These are phyloP conservation scores for Cyrtodaria siliqua DNA, from an alignment of 2,888 invertebrate species.

Conservation along the genomic window DNA sequence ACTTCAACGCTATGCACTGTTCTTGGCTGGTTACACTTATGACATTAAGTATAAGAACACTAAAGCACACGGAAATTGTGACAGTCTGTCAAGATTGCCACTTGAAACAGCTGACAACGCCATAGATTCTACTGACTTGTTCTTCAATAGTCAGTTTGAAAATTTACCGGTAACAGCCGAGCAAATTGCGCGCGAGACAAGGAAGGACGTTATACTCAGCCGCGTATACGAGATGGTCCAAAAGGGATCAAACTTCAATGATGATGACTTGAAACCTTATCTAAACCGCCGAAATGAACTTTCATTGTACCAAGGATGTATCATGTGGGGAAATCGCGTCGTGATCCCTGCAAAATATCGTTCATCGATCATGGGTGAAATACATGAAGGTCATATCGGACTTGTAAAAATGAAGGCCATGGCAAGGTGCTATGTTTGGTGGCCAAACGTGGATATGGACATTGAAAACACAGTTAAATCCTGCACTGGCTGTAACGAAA, in stretches of 20 bases:
- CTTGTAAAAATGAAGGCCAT: slow-evolving; percentile 74
- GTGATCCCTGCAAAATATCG: slow-evolving; percentile 70
- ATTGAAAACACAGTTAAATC: slow-evolving; percentile 63
- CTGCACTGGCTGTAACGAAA: slow-evolving; percentile 40
- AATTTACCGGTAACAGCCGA: slow-evolving; percentile 62
- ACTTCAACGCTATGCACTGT: slow-evolving; percentile 47
- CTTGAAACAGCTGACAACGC: not conserved
- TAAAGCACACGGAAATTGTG: slow-evolving; percentile 55
- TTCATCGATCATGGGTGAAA: slow-evolving; percentile 56
- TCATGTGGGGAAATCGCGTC: slow-evolving; percentile 69
- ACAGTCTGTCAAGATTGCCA: slow-evolving; percentile 50
- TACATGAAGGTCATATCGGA: slow-evolving; percentile 76
- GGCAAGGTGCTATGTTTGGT: slow-evolving; percentile 76
- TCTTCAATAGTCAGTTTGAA: slow-evolving; percentile 68
- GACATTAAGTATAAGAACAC: slow-evolving; percentile 32
- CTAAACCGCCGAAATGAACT: slow-evolving; percentile 46
- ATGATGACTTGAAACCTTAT: slow-evolving; percentile 27
- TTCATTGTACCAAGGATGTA: slow-evolving; percentile 64
- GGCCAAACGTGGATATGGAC: slow-evolving; percentile 67
- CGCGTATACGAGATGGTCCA: too few species aligned
- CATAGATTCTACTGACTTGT: slow-evolving; percentile 30
- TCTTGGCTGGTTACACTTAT: slow-evolving; percentile 25
- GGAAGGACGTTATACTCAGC: too few species aligned
- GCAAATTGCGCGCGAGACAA: slow-evolving; percentile 37
- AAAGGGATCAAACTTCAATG: slow-evolving; percentile 6